Evolutionary conservation across 2,113 vertebrate genomes (phyloP).

Genomic region (Leiothrix lutea): DNA sequence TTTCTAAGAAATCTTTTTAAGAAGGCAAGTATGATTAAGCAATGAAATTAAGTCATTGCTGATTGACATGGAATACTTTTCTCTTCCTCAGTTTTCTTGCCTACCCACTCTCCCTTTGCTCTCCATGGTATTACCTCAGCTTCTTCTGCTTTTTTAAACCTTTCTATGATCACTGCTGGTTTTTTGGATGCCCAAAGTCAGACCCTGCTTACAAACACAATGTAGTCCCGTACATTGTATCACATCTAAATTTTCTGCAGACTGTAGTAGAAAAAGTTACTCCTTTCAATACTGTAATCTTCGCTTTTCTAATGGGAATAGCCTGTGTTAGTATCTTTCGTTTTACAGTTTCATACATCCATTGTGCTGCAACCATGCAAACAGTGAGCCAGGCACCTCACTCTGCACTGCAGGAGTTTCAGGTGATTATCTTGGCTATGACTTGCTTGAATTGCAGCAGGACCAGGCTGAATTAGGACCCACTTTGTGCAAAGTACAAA

Average conservation of each 20-base stretch:
- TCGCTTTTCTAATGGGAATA: not conserved
- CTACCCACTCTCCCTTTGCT: not conserved
- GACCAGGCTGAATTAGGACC: not conserved
- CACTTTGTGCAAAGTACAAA: not conserved
- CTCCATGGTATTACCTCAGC: not conserved
- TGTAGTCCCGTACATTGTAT: accelerated
- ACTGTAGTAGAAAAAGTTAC: not conserved
- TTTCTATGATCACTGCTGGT: not conserved
- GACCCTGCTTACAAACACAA: not conserved
- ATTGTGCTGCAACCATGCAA: not conserved
- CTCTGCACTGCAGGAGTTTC: not conserved
- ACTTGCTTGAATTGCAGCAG: not conserved
- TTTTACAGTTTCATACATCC: accelerated
- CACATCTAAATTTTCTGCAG: not conserved
- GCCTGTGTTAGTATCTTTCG: not conserved
- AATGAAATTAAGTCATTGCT: not conserved
- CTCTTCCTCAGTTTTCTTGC: not conserved
- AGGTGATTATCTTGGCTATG: not conserved
- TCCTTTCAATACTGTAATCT: not conserved
- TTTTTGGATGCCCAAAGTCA: not conserved
- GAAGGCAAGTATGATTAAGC: not conserved
- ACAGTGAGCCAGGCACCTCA: not conserved
- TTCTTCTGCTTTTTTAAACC: not conserved
- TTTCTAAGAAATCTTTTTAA: not conserved
- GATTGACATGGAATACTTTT: not conserved